Evolutionary conservation across 2,113 vertebrate genomes (phyloP), one percentile per base, ranked within the genome.

Genomic region (Lepidothrix coronata): DNA sequence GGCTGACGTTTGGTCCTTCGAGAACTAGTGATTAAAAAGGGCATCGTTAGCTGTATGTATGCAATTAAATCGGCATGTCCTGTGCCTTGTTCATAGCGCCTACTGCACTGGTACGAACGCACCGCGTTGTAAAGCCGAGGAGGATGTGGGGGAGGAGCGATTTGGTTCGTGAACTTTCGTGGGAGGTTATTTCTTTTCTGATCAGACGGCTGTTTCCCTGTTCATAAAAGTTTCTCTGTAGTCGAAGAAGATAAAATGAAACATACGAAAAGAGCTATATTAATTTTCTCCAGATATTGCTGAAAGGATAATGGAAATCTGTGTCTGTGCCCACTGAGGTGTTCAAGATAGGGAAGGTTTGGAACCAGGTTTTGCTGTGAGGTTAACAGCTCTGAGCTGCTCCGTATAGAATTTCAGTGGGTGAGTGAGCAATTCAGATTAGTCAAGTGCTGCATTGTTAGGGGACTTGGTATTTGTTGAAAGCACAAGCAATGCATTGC

Each of bases 371-470:
- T 97, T 97, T 93, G 70, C 83, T 79, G 75, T 31, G 59, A 59
- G 31, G 61, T 75, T 87, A 83, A 55, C 82, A 75, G n/a, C 88
- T 96, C 94, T 89, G 93, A 89, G 76, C 67, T 74, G 73, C 79
- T 96, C 79, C 96, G 94, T 82, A 90, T 94, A 96, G 94, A 89
- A 90, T 94, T 95, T 96, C 97, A 95, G 96, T 97, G 96, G 91
- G 92, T 95, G 96, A 97, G 94, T 84, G 91, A 97, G 92, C 93
- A 77, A 95, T 97, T 98, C 91, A 89, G 76, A 96, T 97, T 79
- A 8, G 39, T 97, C 96, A 97, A 97, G 95, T 4, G 5, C 75
- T 68, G 91, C 95, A 91, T 98, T 98, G 98, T 97, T 96, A 85
- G 54, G 67, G 65, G 74, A 78, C 95, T 94, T 43, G 33, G 76